These are phyloP conservation scores for Calycopis cecrops DNA, from an alignment of 1,140 invertebrate species.

Conservation along the genomic window DNA sequence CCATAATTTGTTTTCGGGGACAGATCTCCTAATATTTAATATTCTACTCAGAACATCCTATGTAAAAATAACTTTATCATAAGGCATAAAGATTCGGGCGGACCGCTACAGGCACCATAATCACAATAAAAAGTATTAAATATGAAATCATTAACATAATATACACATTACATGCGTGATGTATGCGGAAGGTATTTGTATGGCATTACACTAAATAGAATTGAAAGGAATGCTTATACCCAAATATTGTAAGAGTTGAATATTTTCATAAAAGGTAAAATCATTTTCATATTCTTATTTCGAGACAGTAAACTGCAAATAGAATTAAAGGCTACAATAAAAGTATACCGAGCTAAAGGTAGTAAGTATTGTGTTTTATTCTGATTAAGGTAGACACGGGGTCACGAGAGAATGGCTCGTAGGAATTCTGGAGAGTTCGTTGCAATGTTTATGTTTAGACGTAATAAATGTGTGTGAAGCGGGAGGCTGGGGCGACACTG, in stretches of 20 bases:
- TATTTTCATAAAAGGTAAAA: too few species aligned
- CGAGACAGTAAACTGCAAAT: too few species aligned
- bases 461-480: slow-evolving; percentile 39
- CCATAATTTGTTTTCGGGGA: too few species aligned
- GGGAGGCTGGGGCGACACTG: slow-evolving; percentile 36
- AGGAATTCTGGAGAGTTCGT: slow-evolving; percentile 28
- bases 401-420: slow-evolving; percentile 26
- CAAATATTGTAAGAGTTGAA: too few species aligned
- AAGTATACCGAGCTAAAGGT: too few species aligned
- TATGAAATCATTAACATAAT: slow-evolving; percentile 3
- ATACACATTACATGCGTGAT: slow-evolving; percentile 4
- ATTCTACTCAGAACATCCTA: too few species aligned
- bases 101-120: too few species aligned
- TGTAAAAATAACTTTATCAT: too few species aligned
- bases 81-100: too few species aligned
- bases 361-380: slow-evolving; percentile 23
- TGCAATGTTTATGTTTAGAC: slow-evolving; percentile 33
- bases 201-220: slow-evolving; percentile 3
- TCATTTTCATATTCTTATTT: too few species aligned
- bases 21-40: too few species aligned
- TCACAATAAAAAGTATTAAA: not conserved
- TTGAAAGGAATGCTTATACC: slow-evolving; percentile 1
- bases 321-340: too few species aligned
- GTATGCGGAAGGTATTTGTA: slow-evolving; percentile 6
- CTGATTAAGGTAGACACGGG: slow-evolving; percentile 37